Base-by-base conservation (phyloP, 2,797 vertebrate genomes). In the Borostomias antarcticus region DNA sequence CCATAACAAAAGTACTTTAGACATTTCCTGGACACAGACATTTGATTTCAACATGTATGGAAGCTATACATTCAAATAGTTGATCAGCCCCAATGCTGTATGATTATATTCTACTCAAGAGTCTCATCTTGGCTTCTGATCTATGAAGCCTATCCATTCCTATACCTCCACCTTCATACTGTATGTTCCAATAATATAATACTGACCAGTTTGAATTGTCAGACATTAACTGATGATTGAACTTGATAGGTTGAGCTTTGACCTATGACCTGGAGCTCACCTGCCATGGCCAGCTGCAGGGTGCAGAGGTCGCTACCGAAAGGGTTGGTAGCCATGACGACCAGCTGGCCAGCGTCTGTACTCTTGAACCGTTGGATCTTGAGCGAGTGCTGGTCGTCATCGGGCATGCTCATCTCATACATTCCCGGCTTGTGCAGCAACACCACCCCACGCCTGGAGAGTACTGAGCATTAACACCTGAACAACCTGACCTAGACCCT, bases 381-480 rank as follows among this genome's bases (percentile, higher is more conserved):
- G 78, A 98, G 90, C 61, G 90, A 89, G 86, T 98, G 94, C 66
- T 96, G 95, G 80, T 96, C 90, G 0, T 98, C 96, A 0, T 98
- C 97, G 0, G 94, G 94, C 93, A 96, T 97, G 74, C 71, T 93
- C 89, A 95, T 86, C 85, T 98, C 95, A 0, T 81, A 94, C 0
- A 69, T 50, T 21, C 92, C 93, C 0, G 89, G 89, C 58, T 80
- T 89, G 21, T 89, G 87, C 45, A 80, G 84, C 71, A 98, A 76
- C 23, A 85, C 86, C 53, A 90, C 85, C 17, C 91, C 94, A 1
- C 88, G 91, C 89, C 96, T 96, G 83, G 2, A 23, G 52, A 67
- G 64, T 33, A 25, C 40, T n/a, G 29, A 7, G 13, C 4, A 15
- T 17, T 15, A 5, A n/a, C 15, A 17, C 3, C 40, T 45, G 6